These are phyloP conservation scores for Clepsis dumicolana DNA, from an alignment of 2,888 invertebrate species.

Conservation along the genomic window DNA sequence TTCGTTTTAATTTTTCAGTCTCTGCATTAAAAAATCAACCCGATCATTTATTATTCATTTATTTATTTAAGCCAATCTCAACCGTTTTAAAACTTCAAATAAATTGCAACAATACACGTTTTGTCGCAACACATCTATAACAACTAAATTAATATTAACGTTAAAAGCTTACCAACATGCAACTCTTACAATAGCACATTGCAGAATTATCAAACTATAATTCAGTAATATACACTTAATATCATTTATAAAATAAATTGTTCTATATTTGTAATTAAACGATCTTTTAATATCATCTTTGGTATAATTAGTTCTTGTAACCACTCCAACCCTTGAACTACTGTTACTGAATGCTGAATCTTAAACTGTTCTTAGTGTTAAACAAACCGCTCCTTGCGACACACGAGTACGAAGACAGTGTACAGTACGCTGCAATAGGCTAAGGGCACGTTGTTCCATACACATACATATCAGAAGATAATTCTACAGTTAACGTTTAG, in stretches of 20 bases:
- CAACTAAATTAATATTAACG: slow-evolving; percentile 27
- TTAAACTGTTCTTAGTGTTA: background rate
- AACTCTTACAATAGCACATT: slow-evolving; percentile 58
- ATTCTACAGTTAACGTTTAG: background rate
- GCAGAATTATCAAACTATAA: slow-evolving; percentile 48
- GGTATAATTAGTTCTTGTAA: slow-evolving; percentile 68
- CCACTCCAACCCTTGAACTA: slow-evolving; percentile 50
- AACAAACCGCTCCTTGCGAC: background rate
- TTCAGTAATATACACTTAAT: slow-evolving; percentile 52
- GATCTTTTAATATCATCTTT: slow-evolving; percentile 79
- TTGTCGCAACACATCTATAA: slow-evolving; percentile 18
- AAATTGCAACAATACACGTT: slow-evolving; percentile 3
- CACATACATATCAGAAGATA: background rate
- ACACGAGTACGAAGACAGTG: no score
- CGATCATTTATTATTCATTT: slow-evolving; percentile 1
- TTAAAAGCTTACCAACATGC: slow-evolving; percentile 37
- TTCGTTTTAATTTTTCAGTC: slow-evolving; percentile 32
- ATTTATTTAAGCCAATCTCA: background rate
- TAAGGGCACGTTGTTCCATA: background rate
- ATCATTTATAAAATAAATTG: slow-evolving; percentile 58
- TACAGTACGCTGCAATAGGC: background rate
- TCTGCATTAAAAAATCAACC: slow-evolving; percentile 14
- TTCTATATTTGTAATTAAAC: slow-evolving; percentile 55
- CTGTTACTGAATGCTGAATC: background rate
- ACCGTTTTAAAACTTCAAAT: background rate